A percentile compares a stretch with the other conserved stretches of the same genome.
These are phyloP conservation scores for Caenorhabditis plicata DNA, from an alignment of 2,888 invertebrate species.

Conservation along the genomic window DNA sequence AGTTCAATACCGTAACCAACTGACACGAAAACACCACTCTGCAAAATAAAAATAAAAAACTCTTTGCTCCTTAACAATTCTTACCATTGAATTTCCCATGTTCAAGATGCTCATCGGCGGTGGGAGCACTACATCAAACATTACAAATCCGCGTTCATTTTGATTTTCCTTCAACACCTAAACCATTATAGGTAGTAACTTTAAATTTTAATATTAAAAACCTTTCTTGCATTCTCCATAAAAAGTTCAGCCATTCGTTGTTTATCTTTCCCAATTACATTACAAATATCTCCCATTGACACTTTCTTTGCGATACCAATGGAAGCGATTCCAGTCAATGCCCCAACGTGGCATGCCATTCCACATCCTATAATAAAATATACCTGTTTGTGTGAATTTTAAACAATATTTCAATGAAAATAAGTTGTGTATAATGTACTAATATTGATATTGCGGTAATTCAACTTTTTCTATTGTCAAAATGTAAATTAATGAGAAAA, in stretches of 20 bases:
- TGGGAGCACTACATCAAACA: slow-evolving; percentile 21
- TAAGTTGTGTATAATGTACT: no score
- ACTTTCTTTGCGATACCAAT: slow-evolving; percentile 69
- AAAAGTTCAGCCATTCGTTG: slow-evolving; percentile 10
- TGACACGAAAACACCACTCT: slow-evolving; percentile 65
- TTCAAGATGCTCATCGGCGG: slow-evolving; percentile 11
- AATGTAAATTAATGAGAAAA: no score
- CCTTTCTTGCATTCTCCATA: slow-evolving; percentile 10
- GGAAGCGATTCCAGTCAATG: slow-evolving; percentile 66
- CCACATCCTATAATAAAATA: slow-evolving; percentile 67
- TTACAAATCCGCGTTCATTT: slow-evolving; percentile 2
- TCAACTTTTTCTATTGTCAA: no score
- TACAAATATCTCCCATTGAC: slow-evolving; percentile 61
- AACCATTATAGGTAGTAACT: slow-evolving; percentile 1
- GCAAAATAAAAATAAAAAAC: background rate
- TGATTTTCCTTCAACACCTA: slow-evolving; percentile 8
- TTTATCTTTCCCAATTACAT: slow-evolving; percentile 41
- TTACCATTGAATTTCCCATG: slow-evolving; percentile 12
- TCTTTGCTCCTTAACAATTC: background rate
- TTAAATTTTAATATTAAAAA: background rate
- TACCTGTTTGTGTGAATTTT: no score
- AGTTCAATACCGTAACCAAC: slow-evolving; percentile 66
- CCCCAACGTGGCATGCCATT: slow-evolving; percentile 69
- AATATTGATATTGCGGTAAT: no score
- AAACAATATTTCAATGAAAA: no score